Evolutionary conservation across 30 jellyfish, hydroid and myxozoan species (phyloP).

Genomic region (Aurelia coerulea): DNA sequence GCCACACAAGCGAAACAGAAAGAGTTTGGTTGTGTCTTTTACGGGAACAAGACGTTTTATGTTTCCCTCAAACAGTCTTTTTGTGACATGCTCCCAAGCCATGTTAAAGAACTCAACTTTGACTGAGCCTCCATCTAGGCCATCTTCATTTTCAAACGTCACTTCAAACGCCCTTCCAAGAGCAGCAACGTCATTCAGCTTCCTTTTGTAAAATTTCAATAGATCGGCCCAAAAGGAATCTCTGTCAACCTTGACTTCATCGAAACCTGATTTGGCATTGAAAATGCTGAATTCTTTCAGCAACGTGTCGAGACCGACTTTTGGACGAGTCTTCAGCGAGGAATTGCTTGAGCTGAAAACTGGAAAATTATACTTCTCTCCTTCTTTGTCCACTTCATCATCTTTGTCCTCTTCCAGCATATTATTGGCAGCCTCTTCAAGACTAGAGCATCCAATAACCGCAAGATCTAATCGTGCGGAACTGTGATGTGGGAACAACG

Average conservation of each 20-base stretch:
- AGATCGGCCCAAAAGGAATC: constrained; percentile 22
- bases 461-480: neutral
- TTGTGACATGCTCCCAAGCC: constrained; percentile 40
- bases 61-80: constrained; percentile 29
- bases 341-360: neutral
- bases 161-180: constrained; percentile 6
- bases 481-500: constrained; percentile 23
- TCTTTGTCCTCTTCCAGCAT: neutral
- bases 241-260: constrained; percentile 18
- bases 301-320: constrained; percentile 8
- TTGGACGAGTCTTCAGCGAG: neutral
- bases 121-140: constrained; percentile 51
- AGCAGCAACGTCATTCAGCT: constrained; percentile 5
- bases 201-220: constrained; percentile 41
- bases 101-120: constrained; percentile 25
- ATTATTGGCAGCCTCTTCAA: constrained; percentile 31
- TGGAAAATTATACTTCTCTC: neutral
- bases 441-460: constrained; percentile 12
- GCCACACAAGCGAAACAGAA: constrained; percentile 29
- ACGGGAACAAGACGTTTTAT: constrained; percentile 25
- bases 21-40: constrained; percentile 40
- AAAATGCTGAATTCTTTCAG: constrained; percentile 32
- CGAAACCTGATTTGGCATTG: constrained; percentile 16
- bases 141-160: constrained; percentile 33
- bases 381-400: neutral